Evolutionary conservation across 1,140 invertebrate genomes (phyloP), one percentile per base, ranked within the genome.

Genomic region (Dendrolimus kikuchii): DNA sequence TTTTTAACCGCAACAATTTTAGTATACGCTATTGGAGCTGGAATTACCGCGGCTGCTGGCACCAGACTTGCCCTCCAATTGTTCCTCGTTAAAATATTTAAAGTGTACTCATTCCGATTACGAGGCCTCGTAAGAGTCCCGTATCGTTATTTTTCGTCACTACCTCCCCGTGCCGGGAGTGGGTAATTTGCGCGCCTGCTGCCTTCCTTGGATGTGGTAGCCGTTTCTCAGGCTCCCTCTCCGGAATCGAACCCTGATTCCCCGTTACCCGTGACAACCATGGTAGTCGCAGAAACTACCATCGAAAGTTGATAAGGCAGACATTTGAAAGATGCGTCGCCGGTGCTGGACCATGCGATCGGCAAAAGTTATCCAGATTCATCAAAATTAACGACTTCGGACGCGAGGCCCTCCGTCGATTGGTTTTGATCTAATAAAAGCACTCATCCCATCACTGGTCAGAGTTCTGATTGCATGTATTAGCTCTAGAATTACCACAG

Each of bases 171-270:
- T n/a, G n/a, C n/a, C n/a, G n/a, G n/a, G n/a, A 95, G 89, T 95
- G 93, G 92, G 92, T 95, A 95, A 93, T 91, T 93, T 93, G 90
- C 92, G 92, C 92, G 92, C 93, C 92, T 95, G 93, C 93, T 95
- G 93, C 93, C 92, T 94, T 95, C 93, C 93, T 94, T 95, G 91
- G 93, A 94, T 93, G 93, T 95, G 92, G 92, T 95, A 95, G 94
- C 93, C 92, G 91, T 95, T 94, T 95, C 92, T 94, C 92, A 94
- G 92, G 92, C 92, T 93, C 92, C 92, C 92, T 93, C 92, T 91
- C 89, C 89, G 91, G 91, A 89, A 89, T 86, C 81, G 84, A 85
- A 85, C 91, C 91, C 89, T 91, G 89, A 92, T 91, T 91, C 89
- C 88, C 90, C 90, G 89, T 91, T 90, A 94, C 92, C 92, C 92